Base-by-base conservation (phyloP, 2,113 vertebrate genomes). In the Stigmatopora argus region DNA sequence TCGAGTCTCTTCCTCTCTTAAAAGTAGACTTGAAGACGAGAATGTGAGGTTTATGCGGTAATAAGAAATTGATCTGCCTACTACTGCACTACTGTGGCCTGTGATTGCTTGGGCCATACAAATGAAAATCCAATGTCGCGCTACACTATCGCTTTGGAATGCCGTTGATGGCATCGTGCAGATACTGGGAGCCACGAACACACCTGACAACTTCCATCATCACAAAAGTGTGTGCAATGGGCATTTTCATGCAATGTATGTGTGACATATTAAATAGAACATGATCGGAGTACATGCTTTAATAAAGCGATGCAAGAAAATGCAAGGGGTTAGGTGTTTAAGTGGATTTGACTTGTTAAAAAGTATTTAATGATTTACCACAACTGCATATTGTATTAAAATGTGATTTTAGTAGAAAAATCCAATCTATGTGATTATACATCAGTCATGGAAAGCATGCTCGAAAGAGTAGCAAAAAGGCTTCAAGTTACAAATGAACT, bases 21-120 rank as follows among this genome's bases (percentile, higher is more conserved):
- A 46, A 31, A 71, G 56, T 45, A 70, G 75, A 60, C 77, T 70
- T 77, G 71, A 78, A 79, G 82, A 73, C 19, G 51, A 77, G 81
- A 81, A 81, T 81, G 79, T 65, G 75, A 80, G 77, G 78, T 83
- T 82, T 79, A 74, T 75, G 81, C 83, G 65, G 82, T 86, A 86
- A 85, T 85, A 86, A 85, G 85, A 89, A 87, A 89, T 86, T 85
- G 83, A 89, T 89, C 83, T 77, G 71, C 83, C 82, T 85, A 71
- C 78, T 65, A 70, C 81, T 62, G 23, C 68, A 66, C 81, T 61
- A 81, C 79, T 83, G 78, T 83, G 78, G 80, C 75, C 76, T 74
- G 81, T 80, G 83, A 86, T 87, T 85, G 83, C 84, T 71, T 86
- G 77, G 69, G 64, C 84, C 80, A 79, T 80, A 84, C 83, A 86